Conservation (phyloP, 53 echinoderm and acorn worm species). For the Henricia sp. region DNA sequence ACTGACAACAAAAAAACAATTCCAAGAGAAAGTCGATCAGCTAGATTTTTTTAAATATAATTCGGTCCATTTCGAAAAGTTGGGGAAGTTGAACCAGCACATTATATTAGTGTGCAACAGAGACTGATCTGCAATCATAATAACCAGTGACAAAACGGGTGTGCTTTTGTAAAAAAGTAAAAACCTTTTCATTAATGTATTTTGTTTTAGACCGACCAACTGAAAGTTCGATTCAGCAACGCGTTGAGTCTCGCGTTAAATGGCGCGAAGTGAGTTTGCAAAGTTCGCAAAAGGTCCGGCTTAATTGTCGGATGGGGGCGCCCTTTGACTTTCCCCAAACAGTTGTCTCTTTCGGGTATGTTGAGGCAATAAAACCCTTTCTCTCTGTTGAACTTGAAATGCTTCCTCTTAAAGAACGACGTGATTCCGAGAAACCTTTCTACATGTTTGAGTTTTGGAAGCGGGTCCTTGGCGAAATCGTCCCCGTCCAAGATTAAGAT, state of each 20-base stretch:
- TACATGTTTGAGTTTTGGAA: conserved; percentile 26
- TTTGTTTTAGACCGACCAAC: conserved; percentile 7
- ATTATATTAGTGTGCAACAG: no score
- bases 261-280: conserved; percentile 13
- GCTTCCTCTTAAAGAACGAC: conserved; percentile 48
- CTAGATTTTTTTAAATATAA: no score
- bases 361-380: conserved; percentile 64
- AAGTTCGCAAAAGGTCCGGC: conserved; percentile 1
- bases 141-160: no score
- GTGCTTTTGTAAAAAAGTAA: no score
- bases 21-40: no score
- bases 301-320: conserved; percentile 17
- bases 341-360: no score
- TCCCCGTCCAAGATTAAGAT: conserved; percentile 57
- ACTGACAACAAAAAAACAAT: no score
- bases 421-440: conserved; percentile 57
- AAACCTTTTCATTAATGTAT: no score
- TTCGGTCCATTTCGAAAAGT: no score
- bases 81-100: no score
- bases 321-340: conserved; percentile 13
- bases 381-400: conserved; percentile 49
- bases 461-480: conserved; percentile 32
- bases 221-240: conserved; percentile 23
- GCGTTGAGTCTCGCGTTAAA: conserved; percentile 8
- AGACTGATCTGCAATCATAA: no score